Base-by-base conservation (phyloP, 2,113 vertebrate genomes). In the Ptilorrhoa leucosticta region DNA sequence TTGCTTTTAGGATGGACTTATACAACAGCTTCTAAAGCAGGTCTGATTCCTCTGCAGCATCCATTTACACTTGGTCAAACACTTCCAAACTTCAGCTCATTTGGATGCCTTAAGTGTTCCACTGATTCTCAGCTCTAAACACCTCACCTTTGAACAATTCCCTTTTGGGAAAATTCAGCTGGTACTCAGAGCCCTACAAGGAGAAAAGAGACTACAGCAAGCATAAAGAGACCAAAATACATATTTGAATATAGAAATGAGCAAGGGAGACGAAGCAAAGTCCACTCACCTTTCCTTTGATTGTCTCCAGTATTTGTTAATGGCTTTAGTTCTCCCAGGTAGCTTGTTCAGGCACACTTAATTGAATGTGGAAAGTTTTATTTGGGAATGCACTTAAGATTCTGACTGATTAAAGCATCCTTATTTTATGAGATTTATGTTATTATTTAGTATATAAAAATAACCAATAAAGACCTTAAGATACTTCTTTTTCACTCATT, bases 181-280 rank as follows among this genome's bases (percentile, higher is more conserved):
- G 75, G 48, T 35, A 30, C 53, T 94, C 47, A 37, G 64, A 86
- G 58, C 22, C 84, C 40, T 4, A 2, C 16, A 39, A 53, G 60
- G 54, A 92, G 64, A 66, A 81, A 44, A 68, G 66, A 83, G 35
- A 53, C 50, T 56, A 26, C 51, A 72, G 42, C 40, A 22, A 91
- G 70, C 7, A 73, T 37, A 78, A 69, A 83, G 70, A 81, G 78
- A 88, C 39, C 40, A 89, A 87, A 91, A 92, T 60, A 48, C 42
- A 71, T 79, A 93, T 94, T 96, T 83, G 88, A 82, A 72, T 47
- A 71, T 13, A 88, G 83, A 93, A 85, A 78, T 31, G 30, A 91
- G 61, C 73, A 89, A 79, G 42, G 33, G 44, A 73, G 48, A 86
- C 45, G 71, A 90, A 84, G 58, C 48, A 48, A 82, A 90, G 91